These are phyloP conservation scores for Equus przewalskii DNA, from an alignment of 2,113 vertebrate species.

Conservation along the genomic window DNA sequence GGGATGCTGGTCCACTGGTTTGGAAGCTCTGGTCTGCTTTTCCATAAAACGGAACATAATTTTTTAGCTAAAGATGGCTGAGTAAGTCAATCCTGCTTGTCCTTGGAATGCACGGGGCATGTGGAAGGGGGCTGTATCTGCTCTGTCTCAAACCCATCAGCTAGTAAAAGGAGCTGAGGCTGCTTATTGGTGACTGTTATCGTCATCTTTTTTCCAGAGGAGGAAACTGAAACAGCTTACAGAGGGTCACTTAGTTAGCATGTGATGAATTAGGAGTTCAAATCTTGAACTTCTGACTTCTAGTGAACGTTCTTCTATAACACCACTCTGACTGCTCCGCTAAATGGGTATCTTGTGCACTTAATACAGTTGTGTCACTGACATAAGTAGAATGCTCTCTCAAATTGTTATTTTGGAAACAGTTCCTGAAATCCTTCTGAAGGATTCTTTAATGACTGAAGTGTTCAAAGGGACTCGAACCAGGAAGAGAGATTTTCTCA, in stretches of 20 bases:
- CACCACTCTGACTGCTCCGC: background rate
- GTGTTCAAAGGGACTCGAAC: background rate
- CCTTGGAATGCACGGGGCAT: background rate
- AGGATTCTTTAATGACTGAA: background rate
- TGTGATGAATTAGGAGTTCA: background rate
- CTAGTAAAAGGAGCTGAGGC: background rate
- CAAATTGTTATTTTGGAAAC: background rate
- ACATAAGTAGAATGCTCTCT: background rate
- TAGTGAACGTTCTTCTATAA: background rate
- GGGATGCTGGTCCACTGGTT: background rate
- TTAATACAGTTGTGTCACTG: background rate
- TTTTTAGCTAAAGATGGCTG: background rate
- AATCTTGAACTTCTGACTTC: background rate
- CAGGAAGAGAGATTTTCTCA: background rate
- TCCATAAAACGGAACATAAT: background rate
- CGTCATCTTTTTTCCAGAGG: conserved; percentile 7
- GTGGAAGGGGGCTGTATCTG: background rate
- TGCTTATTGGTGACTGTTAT: background rate
- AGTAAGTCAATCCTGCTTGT: background rate
- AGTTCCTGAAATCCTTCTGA: background rate
- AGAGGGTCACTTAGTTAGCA: background rate
- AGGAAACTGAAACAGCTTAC: background rate
- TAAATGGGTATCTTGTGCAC: background rate
- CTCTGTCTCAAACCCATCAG: background rate
- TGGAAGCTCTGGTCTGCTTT: background rate